phyloP scores from a whole-genome alignment of 1,140 invertebrate genomes.

The Cyphomyrmex costatus region DNA sequence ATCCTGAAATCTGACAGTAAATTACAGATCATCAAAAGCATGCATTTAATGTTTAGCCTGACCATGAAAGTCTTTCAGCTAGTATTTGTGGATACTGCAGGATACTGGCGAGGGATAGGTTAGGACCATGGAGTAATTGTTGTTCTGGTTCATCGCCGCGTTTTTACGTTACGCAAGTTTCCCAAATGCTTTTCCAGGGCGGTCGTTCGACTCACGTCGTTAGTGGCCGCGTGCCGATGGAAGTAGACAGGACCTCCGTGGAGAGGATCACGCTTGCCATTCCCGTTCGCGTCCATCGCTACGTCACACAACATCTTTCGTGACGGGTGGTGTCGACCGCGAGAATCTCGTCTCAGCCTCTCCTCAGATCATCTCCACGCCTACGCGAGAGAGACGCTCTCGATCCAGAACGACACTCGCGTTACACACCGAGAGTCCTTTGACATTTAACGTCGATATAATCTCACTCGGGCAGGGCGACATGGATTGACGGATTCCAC shows the following conservation, averaged over 20 bases:
- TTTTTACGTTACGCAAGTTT: not conserved
- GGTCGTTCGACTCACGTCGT: conserved; percentile 86
- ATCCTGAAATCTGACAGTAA: not conserved
- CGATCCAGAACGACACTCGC: not conserved
- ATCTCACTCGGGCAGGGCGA: not conserved
- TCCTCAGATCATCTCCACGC: conserved; percentile 6
- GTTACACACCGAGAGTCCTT: not conserved
- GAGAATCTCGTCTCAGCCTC: not conserved
- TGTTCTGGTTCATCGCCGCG: not conserved
- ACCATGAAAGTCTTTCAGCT: not conserved
- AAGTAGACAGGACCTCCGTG: conserved; percentile 82
- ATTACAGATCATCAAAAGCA: not conserved
- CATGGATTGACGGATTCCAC: not conserved
- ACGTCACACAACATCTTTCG: conserved; percentile 67
- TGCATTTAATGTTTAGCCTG: not conserved
- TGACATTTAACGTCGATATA: conserved; percentile 19
- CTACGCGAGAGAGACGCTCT: conserved; percentile 4
- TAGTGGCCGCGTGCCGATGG: conserved; percentile 87
- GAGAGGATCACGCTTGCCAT: conserved; percentile 84
- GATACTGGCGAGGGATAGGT: conserved; percentile 5
- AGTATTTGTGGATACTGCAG: not conserved
- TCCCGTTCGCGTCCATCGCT: conserved; percentile 86
- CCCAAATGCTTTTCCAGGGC: not conserved
- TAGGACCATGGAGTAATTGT: not conserved
- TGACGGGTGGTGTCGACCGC: not conserved